phyloP scores from a whole-genome alignment of 2,113 vertebrate species.

The Urocolius indicus region DNA sequence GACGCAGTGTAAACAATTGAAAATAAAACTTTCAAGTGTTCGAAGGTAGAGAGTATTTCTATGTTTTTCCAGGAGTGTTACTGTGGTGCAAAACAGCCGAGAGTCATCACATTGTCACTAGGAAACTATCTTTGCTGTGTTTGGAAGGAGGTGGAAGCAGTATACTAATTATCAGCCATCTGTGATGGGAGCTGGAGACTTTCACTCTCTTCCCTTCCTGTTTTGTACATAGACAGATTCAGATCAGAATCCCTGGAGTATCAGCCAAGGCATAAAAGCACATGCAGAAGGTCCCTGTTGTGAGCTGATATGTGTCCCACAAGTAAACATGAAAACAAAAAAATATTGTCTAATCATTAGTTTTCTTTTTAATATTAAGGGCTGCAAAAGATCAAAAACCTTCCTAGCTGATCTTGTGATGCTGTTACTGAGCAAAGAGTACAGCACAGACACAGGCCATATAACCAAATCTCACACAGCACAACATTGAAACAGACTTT shows the following conservation, averaged over 20 bases:
- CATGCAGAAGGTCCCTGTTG: neutral
- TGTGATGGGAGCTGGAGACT: conserved; percentile 33
- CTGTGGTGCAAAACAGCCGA: conserved; percentile 17
- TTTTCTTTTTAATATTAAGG: neutral
- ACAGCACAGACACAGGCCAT: neutral
- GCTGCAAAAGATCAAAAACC: neutral
- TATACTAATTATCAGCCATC: conserved; percentile 50
- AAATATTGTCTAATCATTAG: neutral
- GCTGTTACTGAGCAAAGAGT: neutral
- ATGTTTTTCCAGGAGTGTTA: neutral
- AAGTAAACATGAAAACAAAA: neutral
- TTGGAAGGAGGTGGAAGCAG: neutral
- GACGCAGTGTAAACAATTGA: neutral
- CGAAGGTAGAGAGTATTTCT: neutral
- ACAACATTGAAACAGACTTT: neutral
- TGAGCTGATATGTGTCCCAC: neutral
- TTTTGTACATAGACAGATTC: conserved; percentile 3
- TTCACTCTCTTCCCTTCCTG: neutral
- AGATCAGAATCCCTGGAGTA: conserved; percentile 32
- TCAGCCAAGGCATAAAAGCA: conserved; percentile 1
- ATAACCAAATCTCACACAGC: neutral
- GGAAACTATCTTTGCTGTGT: neutral
- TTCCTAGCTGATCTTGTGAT: neutral
- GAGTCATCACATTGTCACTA: conserved; percentile 9
- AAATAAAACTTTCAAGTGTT: neutral